phyloP scores from a whole-genome alignment of 2,797 vertebrate species.

The Centropyge bicolor region DNA sequence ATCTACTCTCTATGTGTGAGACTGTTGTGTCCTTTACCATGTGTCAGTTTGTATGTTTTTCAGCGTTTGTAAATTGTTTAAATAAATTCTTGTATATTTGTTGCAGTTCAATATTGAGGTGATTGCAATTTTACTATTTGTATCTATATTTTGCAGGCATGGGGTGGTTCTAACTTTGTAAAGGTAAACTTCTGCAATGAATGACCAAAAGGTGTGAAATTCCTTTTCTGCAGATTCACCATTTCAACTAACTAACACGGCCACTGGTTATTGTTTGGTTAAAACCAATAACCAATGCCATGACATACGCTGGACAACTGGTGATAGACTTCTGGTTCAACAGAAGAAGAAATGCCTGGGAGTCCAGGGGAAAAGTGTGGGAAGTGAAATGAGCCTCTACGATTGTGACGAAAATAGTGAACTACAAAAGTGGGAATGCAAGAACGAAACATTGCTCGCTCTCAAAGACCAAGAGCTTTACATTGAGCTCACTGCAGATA shows the following conservation, averaged over 20 bases:
- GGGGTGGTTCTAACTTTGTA: neutral
- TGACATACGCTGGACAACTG: conserved; percentile 88
- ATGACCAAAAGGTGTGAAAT: neutral
- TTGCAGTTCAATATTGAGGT: neutral
- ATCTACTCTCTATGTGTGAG: neutral
- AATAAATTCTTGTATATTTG: neutral
- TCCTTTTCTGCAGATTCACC: conserved; percentile 57
- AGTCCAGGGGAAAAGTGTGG: conserved; percentile 84
- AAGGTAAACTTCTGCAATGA: neutral
- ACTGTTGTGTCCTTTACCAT: neutral
- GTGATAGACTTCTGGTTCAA: conserved; percentile 84
- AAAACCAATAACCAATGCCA: conserved; percentile 34
- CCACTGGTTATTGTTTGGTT: conserved; percentile 57
- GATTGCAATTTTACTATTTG: neutral
- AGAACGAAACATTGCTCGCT: conserved; percentile 87
- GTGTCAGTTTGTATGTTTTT: neutral
- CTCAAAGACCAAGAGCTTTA: conserved; percentile 86
- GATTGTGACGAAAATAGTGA: conserved; percentile 87
- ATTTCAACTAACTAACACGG: conserved; percentile 64
- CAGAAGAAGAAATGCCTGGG: conserved; percentile 87
- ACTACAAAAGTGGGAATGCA: conserved; percentile 94
- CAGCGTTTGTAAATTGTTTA: neutral
- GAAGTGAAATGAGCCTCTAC: conserved; percentile 84
- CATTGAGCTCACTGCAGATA: conserved; percentile 85
- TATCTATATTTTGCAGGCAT: neutral